Base-by-base conservation (phyloP, 1,140 invertebrate genomes). In the Globodera rostochiensis region DNA sequence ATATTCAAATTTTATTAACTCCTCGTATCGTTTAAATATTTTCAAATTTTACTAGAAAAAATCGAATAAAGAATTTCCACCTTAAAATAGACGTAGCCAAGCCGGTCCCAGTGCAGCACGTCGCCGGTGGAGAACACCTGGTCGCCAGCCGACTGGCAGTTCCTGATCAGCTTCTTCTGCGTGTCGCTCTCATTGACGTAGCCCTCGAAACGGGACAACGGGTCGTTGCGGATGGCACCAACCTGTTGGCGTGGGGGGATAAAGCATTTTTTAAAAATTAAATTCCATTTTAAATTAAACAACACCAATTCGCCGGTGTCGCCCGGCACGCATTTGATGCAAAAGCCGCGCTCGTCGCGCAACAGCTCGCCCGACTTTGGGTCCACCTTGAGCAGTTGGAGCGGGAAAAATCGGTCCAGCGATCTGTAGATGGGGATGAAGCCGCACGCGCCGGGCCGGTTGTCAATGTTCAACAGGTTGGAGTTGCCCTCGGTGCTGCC, bases 11-110 rank as follows among this genome's bases (percentile, higher is more conserved):
- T 36, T 36, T 36, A 36, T 36, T 36, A 36, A 36, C 25, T 36
- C 0, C 25, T 36, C 25, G 36, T 36, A 36, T 3, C 3, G 2
- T 36, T 36, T 36, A 1, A 25, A 25, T 25, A 25, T 36, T 36
- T 36, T 36, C 36, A 3, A 36, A 3, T 36, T 36, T 36, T 36
- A 36, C 36, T 36, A 36, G 36, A 36, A 36, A 36, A 36, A 36
- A 36, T 36, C 36, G 36, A 36, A 36, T 36, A 36, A 36, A 53
- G 47, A 64, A 21, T 69, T 36, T 49, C 47, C 57, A 15, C 84
- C 69, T 94, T 95, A 91, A 99, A 99, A 90, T 93, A 98, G 57
- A 98, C 91, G 91, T 98, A 96, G 11, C 97, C 97, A 25, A 94
- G 93, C 84, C 96, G 94, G 90, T 98, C 96, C 86, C 95, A 94